Evolutionary conservation across 1,140 invertebrate species (phyloP).

Genomic region (Euwallacea similis): DNA sequence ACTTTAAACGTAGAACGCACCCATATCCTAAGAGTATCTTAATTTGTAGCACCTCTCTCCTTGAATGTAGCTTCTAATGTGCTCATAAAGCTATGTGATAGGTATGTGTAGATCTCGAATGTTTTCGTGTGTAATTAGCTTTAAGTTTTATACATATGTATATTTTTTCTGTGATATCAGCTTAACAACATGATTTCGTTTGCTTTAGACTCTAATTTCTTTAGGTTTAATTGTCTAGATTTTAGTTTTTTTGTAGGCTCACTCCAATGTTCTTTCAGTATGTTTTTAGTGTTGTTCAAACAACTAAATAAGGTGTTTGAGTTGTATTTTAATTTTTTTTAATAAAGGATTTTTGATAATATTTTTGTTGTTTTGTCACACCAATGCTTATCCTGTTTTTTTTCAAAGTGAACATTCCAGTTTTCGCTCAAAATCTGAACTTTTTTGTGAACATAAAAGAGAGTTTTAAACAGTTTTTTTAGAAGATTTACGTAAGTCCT

Average conservation of each 20-base stretch:
- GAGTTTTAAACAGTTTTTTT: no score
- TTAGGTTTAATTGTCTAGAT: constrained; percentile 1
- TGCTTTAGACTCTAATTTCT: constrained; percentile 21
- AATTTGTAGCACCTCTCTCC: constrained; percentile 33
- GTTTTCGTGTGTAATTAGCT: constrained; percentile 31
- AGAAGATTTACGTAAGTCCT: no score
- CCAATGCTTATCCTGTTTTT: no score
- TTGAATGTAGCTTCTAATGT: constrained; percentile 39
- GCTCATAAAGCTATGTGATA: constrained; percentile 48
- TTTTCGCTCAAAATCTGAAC: no score
- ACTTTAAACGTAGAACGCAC: neutral
- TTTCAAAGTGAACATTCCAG: no score
- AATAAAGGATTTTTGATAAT: no score
- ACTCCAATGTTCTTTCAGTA: constrained; percentile 22
- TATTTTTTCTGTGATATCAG: constrained; percentile 48
- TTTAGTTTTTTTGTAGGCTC: constrained; percentile 1
- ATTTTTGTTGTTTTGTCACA: no score
- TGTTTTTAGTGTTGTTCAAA: neutral
- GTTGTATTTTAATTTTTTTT: no score
- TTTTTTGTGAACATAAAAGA: no score
- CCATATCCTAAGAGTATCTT: no score
- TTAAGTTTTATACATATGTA: constrained; percentile 28
- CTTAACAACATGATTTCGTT: constrained; percentile 48
- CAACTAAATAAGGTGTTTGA: no score
- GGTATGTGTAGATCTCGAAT: constrained; percentile 24